Evolutionary conservation across 2,888 invertebrate genomes (phyloP).

Genomic region (Scaeva pyrastri): DNA sequence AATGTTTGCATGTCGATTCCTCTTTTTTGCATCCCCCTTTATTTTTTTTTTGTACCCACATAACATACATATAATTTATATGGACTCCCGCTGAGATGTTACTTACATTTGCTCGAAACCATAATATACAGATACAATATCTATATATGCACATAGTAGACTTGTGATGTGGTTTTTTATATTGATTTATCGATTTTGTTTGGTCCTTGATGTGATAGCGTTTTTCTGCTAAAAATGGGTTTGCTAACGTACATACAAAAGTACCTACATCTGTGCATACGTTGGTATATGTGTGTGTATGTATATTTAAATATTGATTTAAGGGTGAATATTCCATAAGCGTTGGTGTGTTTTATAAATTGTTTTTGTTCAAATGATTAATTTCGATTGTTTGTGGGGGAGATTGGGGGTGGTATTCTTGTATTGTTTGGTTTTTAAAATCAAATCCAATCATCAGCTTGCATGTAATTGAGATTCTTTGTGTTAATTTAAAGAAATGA

Average conservation of each 20-base stretch:
- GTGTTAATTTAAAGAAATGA: too few relatives aligned
- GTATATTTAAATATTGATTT: conserved; percentile 18
- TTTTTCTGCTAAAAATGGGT: conserved; percentile 40
- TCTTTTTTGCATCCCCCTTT: not conserved
- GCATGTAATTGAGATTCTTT: too few relatives aligned
- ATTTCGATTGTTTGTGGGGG: not conserved
- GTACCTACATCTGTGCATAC: too few relatives aligned
- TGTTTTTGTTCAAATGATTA: not conserved
- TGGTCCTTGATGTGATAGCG: conserved; percentile 58
- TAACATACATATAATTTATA: not conserved
- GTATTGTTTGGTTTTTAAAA: too few relatives aligned
- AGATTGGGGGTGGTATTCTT: not conserved
- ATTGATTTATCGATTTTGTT: conserved; percentile 69
- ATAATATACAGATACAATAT: too few relatives aligned
- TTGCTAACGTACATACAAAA: conserved; percentile 1
- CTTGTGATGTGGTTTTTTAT: not conserved
- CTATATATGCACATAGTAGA: not conserved
- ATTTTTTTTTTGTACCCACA: too few relatives aligned
- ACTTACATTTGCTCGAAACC: conserved; percentile 32
- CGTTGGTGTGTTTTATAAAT: not conserved
- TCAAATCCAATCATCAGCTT: too few relatives aligned
- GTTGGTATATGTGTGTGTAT: not conserved
- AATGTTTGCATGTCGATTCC: not conserved
- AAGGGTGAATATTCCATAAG: not conserved
- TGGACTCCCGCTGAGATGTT: conserved; percentile 46